Base-by-base conservation (phyloP, 2,797 vertebrate genomes). In the Argyrosomus regius region DNA sequence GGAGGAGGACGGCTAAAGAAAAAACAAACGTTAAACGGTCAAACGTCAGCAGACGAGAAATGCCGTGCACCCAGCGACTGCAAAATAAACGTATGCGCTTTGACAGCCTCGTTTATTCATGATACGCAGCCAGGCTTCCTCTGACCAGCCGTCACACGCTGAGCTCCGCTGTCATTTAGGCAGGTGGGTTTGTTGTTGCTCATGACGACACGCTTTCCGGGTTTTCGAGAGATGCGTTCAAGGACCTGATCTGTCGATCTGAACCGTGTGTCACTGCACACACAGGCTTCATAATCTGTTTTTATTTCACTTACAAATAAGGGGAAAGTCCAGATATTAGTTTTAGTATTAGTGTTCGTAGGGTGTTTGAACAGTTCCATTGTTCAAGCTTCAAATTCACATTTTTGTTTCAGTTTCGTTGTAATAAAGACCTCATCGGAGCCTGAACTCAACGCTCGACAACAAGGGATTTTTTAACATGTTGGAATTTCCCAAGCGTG, bases 101-200 rank as follows among this genome's bases (percentile, higher is more conserved):
- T 61, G 22, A 81, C 41, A 1, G 20, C 4, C 20, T 16, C 20
- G 46, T 73, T 20, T 58, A 24, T 9, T 59, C 8, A 5, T 6
- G 1, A 28, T 1, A 6, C 1, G 22, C 5, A 7, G 24, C 8
- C 53, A 53, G 46, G 1, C 16, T n/a, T 49, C 16, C n/a, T 50
- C 6, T 20, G 8, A 4, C 3, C n/a, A 7, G 57, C 57, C 24
- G 62, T 2, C 63, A 31, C 12, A 22, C 0, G 53, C 56, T 12
- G 5, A 17, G 59, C 53, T 46, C 43, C n/a, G 79, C 61, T 58
- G 85, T 50, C 63, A 73, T 75, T 82, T 72, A 78, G 59, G 70
- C 74, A 83, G 87, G 77, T 87, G 84, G 79, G 81, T 91, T 90
- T 91, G 86, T 88, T 89, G 82, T 92, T 83, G 87, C 78, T 81